phyloP scores from a whole-genome alignment of 2,888 invertebrate genomes.

The Mesorhabditis spiculigera region DNA sequence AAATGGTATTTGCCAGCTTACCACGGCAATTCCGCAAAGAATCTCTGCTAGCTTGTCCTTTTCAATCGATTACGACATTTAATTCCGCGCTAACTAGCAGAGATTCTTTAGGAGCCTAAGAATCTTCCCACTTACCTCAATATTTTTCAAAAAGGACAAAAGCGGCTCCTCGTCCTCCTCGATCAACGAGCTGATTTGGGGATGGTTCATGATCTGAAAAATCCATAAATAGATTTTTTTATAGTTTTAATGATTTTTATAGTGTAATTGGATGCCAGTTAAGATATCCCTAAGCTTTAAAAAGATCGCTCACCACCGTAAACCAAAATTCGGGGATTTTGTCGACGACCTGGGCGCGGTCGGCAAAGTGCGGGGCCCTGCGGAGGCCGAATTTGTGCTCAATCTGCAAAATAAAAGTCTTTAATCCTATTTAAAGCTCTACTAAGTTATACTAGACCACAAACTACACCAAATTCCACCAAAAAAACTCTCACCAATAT shows the following conservation, averaged over 20 bases:
- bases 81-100: neutral
- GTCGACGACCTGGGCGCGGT: neutral
- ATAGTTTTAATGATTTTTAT: neutral
- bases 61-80: too few species aligned
- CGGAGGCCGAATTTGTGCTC: neutral
- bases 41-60: too few species aligned
- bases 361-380: neutral
- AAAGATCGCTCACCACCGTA: neutral
- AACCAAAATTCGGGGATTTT: neutral
- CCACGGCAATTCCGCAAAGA: too few species aligned
- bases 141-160: neutral
- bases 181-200: neutral
- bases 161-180: neutral
- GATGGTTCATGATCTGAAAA: neutral
- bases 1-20: too few species aligned
- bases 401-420: neutral
- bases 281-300: too few species aligned
- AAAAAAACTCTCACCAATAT: neutral
- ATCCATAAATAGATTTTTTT: neutral
- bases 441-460: neutral
- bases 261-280: neutral
- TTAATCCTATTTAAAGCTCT: neutral
- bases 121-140: neutral
- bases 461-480: neutral
- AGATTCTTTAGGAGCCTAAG: neutral